Base-by-base conservation (phyloP, 2,888 invertebrate species). In the Neoaliturus tenellus region DNA sequence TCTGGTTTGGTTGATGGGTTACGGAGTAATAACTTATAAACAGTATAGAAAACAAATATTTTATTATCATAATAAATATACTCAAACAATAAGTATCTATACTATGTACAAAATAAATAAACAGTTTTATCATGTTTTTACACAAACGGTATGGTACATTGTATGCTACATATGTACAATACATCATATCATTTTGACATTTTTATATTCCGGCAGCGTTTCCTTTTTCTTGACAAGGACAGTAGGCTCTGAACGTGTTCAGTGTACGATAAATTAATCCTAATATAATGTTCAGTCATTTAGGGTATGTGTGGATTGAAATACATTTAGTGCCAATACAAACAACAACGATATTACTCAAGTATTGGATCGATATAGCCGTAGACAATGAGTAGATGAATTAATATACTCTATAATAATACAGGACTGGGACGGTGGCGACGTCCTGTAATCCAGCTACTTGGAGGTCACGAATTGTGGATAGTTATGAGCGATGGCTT, bases 1-100 rank as follows among this genome's bases (percentile, higher is more conserved):
- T n/a, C n/a, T n/a, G n/a, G n/a, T n/a, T n/a, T n/a, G n/a, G n/a
- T n/a, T n/a, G n/a, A n/a, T n/a, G n/a, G n/a, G n/a, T n/a, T n/a
- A n/a, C n/a, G n/a, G n/a, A n/a, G 14, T 51, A 23, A 23, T 20
- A 44, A 44, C n/a, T n/a, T n/a, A 44, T 44, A 44, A 14, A 2
- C 44, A 6, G 17, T 44, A 3, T 62, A 62, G 28, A 62, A 62
- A 62, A 62, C 62, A 62, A 17, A 28, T 62, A 62, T 3, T 62
- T 62, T 62, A 62, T 62, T 62, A 28, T 51, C 14, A 51, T 62
- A 62, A 62, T 62, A 62, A 62, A 62, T 62, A 31, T 62, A 62
- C 28, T 62, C 12, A 62, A 31, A 62, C 62, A 62, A 62, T 62
- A 25, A 14, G 1, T 31, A 62, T 62, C 31, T 25, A 62, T 28